Conservation (phyloP, 2,888 invertebrate species). For the Neoascia interrupta region DNA sequence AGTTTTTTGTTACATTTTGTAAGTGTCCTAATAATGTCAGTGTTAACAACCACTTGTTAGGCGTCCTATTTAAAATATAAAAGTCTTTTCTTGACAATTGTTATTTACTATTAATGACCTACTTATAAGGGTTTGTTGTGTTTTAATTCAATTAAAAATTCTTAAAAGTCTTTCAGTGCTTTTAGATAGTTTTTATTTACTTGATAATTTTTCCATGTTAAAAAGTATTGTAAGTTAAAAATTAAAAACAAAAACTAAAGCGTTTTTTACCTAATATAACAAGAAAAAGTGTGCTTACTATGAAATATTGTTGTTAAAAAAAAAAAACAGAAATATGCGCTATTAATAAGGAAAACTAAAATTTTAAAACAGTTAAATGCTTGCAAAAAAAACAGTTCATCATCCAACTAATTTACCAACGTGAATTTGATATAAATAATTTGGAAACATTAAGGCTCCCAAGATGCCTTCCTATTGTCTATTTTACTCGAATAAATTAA, state of each 20-base stretch:
- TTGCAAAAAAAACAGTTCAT: no score
- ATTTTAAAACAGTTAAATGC: constrained; percentile 35
- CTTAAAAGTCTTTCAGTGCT: constrained; percentile 18
- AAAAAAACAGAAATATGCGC: constrained; percentile 21
- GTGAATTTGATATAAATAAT: no score
- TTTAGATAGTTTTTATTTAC: constrained; percentile 40
- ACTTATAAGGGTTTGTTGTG: background rate
- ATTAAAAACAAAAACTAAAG: constrained; percentile 1
- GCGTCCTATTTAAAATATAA: background rate
- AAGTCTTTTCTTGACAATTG: background rate
- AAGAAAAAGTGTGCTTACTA: constrained; percentile 53
- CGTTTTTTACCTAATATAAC: constrained; percentile 31
- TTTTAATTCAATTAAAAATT: background rate
- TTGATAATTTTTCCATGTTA: constrained; percentile 17
- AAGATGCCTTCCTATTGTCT: background rate
- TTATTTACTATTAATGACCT: background rate
- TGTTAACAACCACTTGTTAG: constrained; percentile 36
- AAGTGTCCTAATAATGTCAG: constrained; percentile 61
- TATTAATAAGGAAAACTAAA: constrained; percentile 29
- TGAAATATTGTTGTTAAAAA: constrained; percentile 42
- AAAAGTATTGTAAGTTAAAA: constrained; percentile 9
- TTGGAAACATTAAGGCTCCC: background rate
- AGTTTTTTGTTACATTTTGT: constrained; percentile 7
- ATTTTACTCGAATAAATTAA: no score
- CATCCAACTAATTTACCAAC: constrained; percentile 19